Percentiles rank a stretch among this genome's conserved stretches.
Conservation (phyloP, 2,797 vertebrate species). For the Apogon talboti region DNA sequence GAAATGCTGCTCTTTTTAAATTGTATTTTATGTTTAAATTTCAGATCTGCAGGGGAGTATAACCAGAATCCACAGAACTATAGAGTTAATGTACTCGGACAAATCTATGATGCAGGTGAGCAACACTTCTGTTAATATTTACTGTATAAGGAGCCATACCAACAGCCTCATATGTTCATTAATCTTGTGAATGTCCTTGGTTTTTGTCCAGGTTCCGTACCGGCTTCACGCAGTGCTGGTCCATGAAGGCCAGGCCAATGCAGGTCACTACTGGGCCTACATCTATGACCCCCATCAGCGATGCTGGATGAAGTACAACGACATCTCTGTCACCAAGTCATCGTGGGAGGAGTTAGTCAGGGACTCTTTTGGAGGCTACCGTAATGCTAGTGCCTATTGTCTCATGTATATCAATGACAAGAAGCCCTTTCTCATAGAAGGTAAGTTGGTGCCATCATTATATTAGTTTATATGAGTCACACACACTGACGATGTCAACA, state of each 20-base stretch:
- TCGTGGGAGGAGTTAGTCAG: slow-evolving; percentile 98
- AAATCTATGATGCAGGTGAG: slow-evolving; percentile 98
- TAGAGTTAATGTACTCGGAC: slow-evolving; percentile 98
- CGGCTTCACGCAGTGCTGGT: slow-evolving; percentile 96
- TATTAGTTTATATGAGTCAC: too few species aligned
- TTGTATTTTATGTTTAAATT: not conserved
- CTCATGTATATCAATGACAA: slow-evolving; percentile 99
- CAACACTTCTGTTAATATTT: not conserved
- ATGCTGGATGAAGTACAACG: slow-evolving; percentile 99
- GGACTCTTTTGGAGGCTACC: slow-evolving; percentile 97
- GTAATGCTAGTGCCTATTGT: slow-evolving; percentile 98
- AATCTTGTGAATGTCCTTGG: not conserved
- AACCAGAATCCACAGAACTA: slow-evolving; percentile 95
- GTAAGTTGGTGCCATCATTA: slow-evolving; percentile 52
- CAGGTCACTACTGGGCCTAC: slow-evolving; percentile 99
- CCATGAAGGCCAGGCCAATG: slow-evolving; percentile 97
- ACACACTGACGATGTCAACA: too few species aligned
- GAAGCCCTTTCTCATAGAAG: slow-evolving; percentile 96
- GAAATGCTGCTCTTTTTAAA: not conserved
- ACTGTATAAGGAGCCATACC: too few species aligned
- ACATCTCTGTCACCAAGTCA: slow-evolving; percentile 97
- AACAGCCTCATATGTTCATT: not conserved
- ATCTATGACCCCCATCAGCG: slow-evolving; percentile 93
- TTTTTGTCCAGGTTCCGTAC: slow-evolving; percentile 90
- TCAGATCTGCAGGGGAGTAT: slow-evolving; percentile 97